Evolutionary conservation across 2,113 vertebrate species (phyloP).

Genomic region (Dermatemys mawii): DNA sequence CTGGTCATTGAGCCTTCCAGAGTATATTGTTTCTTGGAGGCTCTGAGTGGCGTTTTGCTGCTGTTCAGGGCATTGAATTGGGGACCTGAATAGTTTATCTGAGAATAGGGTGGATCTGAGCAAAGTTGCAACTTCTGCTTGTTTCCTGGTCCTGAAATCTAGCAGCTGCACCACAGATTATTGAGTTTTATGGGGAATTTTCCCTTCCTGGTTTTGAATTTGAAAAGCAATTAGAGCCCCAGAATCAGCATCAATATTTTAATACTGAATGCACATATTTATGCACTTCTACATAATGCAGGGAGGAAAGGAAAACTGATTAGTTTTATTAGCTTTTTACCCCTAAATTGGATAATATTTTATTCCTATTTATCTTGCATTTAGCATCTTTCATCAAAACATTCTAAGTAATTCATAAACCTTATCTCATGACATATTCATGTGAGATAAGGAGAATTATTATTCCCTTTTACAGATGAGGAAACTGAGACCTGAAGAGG

Average conservation of each 20-base stretch:
- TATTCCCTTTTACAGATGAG: not conserved
- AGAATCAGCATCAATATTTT: not conserved
- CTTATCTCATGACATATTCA: not conserved
- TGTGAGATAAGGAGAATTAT: not conserved
- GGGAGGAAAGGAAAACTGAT: not conserved
- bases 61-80: conserved; percentile 33
- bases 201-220: not conserved
- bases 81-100: conserved; percentile 26
- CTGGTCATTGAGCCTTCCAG: not conserved
- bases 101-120: not conserved
- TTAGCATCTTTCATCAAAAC: not conserved
- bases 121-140: not conserved
- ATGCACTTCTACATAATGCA: not conserved
- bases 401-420: not conserved
- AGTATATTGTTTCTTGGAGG: not conserved
- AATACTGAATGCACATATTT: not conserved
- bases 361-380: not conserved
- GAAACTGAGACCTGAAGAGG: not conserved
- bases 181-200: not conserved
- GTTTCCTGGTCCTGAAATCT: not conserved
- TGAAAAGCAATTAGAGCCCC: not conserved
- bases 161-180: not conserved
- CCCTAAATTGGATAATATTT: not conserved
- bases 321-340: not conserved
- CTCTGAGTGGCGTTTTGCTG: conserved; percentile 18